Conservation (phyloP, 2,888 invertebrate species). For the Watsonalla binaria region DNA sequence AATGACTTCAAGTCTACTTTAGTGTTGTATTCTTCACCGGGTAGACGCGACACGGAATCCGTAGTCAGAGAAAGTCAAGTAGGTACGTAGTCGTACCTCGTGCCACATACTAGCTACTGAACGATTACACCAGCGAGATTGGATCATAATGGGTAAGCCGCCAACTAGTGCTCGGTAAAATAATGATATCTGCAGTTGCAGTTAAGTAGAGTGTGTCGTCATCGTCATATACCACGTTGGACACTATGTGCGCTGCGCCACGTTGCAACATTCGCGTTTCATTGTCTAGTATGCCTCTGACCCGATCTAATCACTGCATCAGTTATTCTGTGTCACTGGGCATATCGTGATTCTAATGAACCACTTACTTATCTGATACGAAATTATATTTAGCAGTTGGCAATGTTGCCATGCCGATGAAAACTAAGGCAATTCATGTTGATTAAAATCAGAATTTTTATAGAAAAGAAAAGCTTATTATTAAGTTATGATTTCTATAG, state of each 20-base stretch:
- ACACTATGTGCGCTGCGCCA: conserved; percentile 31
- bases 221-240: conserved; percentile 47
- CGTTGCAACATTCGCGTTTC: conserved; percentile 25
- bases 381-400: neutral
- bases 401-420: no score
- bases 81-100: conserved; percentile 59
- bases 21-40: conserved; percentile 66
- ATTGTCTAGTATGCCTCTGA: conserved; percentile 24
- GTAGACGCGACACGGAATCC: conserved; percentile 68
- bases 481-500: no score
- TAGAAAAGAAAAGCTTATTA: no score
- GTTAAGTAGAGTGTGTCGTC: conserved; percentile 53
- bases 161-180: conserved; percentile 30
- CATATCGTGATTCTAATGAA: neutral
- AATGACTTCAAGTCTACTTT: conserved; percentile 54
- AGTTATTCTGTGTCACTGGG: conserved; percentile 6
- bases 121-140: conserved; percentile 59
- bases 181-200: conserved; percentile 33
- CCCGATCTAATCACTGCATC: neutral
- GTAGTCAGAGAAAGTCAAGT: conserved; percentile 70
- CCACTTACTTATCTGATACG: neutral
- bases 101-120: conserved; percentile 50
- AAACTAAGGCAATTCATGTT: no score
- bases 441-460: no score
- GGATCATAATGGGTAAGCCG: conserved; percentile 64